Evolutionary conservation across 2,797 vertebrate genomes (phyloP).

Genomic region (Cyclopterus lumpus): DNA sequence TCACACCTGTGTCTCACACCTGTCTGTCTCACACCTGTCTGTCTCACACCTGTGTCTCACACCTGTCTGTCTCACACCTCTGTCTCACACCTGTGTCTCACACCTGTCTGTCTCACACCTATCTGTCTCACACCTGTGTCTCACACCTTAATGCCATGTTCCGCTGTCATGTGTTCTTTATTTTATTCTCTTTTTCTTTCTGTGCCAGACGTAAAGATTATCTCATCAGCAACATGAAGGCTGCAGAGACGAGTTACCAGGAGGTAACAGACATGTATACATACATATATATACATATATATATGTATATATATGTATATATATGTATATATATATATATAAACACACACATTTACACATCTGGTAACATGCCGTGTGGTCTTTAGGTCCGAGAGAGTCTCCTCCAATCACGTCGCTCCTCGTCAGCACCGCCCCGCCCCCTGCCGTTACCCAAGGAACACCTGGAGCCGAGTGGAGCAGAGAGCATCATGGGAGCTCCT

Average conservation of each 20-base stretch:
- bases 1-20: neutral
- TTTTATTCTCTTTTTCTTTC: neutral
- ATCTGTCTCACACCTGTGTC: neutral
- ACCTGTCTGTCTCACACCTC: too few relatives aligned
- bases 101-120: neutral
- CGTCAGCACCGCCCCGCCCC: slow-evolving; percentile 38
- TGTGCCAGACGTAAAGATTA: slow-evolving; percentile 46
- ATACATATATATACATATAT: neutral
- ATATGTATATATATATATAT: neutral
- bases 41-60: neutral
- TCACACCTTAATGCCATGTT: too few relatives aligned
- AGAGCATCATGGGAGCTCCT: slow-evolving; percentile 61
- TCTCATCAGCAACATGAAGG: slow-evolving; percentile 51
- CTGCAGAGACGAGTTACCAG: slow-evolving; percentile 2
- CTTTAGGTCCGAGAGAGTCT: slow-evolving; percentile 70
- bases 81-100: neutral
- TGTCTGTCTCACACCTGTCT: too few relatives aligned
- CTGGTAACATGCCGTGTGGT: neutral
- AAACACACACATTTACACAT: neutral
- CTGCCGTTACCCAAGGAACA: slow-evolving; percentile 44
- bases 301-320: neutral
- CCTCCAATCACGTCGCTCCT: slow-evolving; percentile 37
- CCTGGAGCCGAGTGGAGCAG: slow-evolving; percentile 35
- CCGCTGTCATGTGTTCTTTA: too few relatives aligned
- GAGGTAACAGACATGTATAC: neutral